A percentile compares a stretch with the other conserved stretches of the same genome.
Conservation (phyloP, 2,888 invertebrate genomes). For the Nesidiocoris tenuis region DNA sequence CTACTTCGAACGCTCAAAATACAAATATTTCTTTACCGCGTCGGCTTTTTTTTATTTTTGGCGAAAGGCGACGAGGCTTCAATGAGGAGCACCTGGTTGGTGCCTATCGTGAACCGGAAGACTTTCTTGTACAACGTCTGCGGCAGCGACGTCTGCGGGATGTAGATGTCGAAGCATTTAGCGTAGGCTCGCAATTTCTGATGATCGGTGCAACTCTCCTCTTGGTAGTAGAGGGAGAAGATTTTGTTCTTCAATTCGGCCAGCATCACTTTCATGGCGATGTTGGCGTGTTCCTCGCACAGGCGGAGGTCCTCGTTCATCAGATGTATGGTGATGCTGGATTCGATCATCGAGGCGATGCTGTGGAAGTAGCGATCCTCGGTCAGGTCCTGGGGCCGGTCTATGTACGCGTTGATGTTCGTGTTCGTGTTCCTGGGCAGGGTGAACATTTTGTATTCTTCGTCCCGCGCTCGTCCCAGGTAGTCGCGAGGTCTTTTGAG, state of each 20-base stretch:
- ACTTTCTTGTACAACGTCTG: slow-evolving; percentile 48
- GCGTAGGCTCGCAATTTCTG: slow-evolving; percentile 46
- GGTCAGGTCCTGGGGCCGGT: slow-evolving; percentile 49
- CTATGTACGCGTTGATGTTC: slow-evolving; percentile 49
- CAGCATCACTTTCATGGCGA: slow-evolving; percentile 49
- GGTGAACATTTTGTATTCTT: slow-evolving; percentile 46
- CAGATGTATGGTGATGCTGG: slow-evolving; percentile 49
- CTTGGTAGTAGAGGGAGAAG: slow-evolving; percentile 48
- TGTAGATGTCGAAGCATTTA: slow-evolving; percentile 48
- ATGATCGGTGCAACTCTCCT: slow-evolving; percentile 41
- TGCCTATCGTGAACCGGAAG: slow-evolving; percentile 47
- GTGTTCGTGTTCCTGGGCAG: slow-evolving; percentile 47
- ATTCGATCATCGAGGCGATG: slow-evolving; percentile 48
- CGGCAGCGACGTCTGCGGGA: slow-evolving; percentile 42
- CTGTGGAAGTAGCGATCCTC: slow-evolving; percentile 49
- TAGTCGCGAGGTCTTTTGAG: slow-evolving; percentile 48
- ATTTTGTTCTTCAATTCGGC: slow-evolving; percentile 47
- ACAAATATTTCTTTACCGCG: no score
- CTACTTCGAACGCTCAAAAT: no score
- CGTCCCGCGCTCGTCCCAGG: slow-evolving; percentile 35
- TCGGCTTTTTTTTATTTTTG: slow-evolving; percentile 40
- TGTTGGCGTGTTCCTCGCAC: slow-evolving; percentile 46
- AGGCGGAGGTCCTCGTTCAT: slow-evolving; percentile 47
- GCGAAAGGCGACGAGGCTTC: slow-evolving; percentile 51
- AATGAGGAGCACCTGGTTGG: slow-evolving; percentile 47